Evolutionary conservation across 1,140 invertebrate genomes (phyloP).

Genomic region (Orussus abietinus): DNA sequence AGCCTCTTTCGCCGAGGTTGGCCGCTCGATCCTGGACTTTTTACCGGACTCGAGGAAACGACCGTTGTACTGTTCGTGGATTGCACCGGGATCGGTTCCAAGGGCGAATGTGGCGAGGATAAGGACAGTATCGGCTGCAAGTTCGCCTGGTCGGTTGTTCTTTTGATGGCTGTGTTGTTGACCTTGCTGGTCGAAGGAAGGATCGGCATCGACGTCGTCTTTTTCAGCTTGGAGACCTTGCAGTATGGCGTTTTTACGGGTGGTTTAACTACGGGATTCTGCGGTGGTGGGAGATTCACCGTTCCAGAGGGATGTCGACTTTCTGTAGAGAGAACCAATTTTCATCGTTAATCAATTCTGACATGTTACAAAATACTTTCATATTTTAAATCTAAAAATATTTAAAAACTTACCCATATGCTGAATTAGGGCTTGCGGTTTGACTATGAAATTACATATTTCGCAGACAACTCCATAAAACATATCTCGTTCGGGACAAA

Average conservation of each 20-base stretch:
- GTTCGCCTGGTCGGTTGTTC: conserved; percentile 21
- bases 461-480: conserved; percentile 63
- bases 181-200: conserved; percentile 21
- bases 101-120: conserved; percentile 40
- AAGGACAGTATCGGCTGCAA: conserved; percentile 27
- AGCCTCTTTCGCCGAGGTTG: conserved; percentile 54
- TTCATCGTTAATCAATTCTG: conserved; percentile 5
- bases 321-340: conserved; percentile 31
- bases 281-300: conserved; percentile 38
- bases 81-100: conserved; percentile 32
- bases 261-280: conserved; percentile 36
- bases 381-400: conserved; percentile 3
- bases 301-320: conserved; percentile 46
- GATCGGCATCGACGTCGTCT: conserved; percentile 42
- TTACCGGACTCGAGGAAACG: conserved; percentile 35
- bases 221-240: conserved; percentile 48
- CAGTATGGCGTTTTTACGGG: conserved; percentile 46
- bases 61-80: conserved; percentile 33
- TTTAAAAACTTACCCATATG: conserved; percentile 54
- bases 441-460: conserved; percentile 61
- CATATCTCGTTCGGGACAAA: conserved; percentile 61
- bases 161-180: conserved; percentile 36
- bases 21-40: conserved; percentile 39
- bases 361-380: background rate
- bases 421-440: conserved; percentile 58